Conservation (phyloP, 2,888 invertebrate genomes). For the Galerucella pusilla region DNA sequence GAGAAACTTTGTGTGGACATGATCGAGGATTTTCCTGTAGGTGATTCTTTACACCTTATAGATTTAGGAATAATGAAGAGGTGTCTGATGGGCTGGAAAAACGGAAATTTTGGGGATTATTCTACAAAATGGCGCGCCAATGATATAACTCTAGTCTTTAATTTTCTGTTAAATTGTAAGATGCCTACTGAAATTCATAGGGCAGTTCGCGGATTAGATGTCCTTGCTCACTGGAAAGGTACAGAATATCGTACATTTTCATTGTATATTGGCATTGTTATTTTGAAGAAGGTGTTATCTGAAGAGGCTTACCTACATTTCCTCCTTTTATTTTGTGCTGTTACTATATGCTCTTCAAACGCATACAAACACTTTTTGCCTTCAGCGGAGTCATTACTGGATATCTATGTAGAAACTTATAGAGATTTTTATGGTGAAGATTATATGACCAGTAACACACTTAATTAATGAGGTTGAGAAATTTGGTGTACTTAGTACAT, state of each 20-base stretch:
- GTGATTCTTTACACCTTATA: conserved; percentile 46
- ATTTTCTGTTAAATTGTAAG: conserved; percentile 24
- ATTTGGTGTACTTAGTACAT: background rate
- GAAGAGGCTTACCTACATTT: conserved; percentile 35
- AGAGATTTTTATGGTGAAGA: conserved; percentile 4
- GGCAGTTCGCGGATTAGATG: conserved; percentile 26
- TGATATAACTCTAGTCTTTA: conserved; percentile 18
- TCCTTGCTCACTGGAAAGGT: conserved; percentile 31
- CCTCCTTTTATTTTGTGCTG: conserved; percentile 29
- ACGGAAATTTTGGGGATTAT: no score
- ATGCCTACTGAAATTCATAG: conserved; percentile 32
- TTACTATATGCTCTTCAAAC: conserved; percentile 31
- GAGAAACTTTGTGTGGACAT: conserved; percentile 46
- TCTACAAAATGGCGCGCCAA: no score
- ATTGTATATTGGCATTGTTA: conserved; percentile 26
- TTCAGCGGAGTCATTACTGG: background rate
- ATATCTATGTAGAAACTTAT: conserved; percentile 18
- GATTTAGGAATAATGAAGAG: conserved; percentile 44
- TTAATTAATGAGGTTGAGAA: background rate
- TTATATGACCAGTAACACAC: background rate
- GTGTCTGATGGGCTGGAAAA: no score
- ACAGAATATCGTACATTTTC: conserved; percentile 32
- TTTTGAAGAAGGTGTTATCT: conserved; percentile 28
- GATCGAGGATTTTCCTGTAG: conserved; percentile 49
- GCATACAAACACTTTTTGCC: conserved; percentile 11